Evolutionary conservation across 2,888 invertebrate species (phyloP).

Genomic region (Atethmia centrago): DNA sequence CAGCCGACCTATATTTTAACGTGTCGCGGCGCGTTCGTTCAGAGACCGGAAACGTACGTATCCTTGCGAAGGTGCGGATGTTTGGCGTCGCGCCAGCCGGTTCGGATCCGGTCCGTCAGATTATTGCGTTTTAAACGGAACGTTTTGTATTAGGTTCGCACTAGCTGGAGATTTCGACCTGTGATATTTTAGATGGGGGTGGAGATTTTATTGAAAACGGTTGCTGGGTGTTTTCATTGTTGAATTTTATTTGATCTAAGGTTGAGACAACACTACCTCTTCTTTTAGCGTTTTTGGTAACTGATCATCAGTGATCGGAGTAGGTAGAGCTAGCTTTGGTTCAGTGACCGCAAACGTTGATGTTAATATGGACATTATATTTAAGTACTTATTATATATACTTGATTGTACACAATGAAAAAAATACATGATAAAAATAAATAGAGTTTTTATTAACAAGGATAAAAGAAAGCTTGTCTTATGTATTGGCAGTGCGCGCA

Average conservation of each 20-base stretch:
- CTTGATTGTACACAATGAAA: no score
- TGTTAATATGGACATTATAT: no score
- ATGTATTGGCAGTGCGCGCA: no score
- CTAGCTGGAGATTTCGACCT: constrained; percentile 48
- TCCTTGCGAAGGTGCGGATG: constrained; percentile 71
- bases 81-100: constrained; percentile 76
- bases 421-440: no score
- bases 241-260: not conserved
- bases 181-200: constrained; percentile 32
- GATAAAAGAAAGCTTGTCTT: no score
- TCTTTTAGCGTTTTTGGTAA: not conserved
- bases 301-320: no score
- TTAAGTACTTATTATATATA: no score
- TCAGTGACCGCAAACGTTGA: no score
- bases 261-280: not conserved
- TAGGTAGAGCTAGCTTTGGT: no score
- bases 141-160: constrained; percentile 67
- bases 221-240: not conserved
- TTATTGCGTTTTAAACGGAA: constrained; percentile 80
- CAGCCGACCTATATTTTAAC: constrained; percentile 56
- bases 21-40: constrained; percentile 59
- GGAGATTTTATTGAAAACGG: constrained; percentile 30
- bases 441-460: no score
- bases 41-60: constrained; percentile 64
- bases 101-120: constrained; percentile 75